A percentile compares a stretch with the other conserved stretches of the same genome.
Conservation (phyloP, 2,888 invertebrate species). For the Pseudanteris insignis region DNA sequence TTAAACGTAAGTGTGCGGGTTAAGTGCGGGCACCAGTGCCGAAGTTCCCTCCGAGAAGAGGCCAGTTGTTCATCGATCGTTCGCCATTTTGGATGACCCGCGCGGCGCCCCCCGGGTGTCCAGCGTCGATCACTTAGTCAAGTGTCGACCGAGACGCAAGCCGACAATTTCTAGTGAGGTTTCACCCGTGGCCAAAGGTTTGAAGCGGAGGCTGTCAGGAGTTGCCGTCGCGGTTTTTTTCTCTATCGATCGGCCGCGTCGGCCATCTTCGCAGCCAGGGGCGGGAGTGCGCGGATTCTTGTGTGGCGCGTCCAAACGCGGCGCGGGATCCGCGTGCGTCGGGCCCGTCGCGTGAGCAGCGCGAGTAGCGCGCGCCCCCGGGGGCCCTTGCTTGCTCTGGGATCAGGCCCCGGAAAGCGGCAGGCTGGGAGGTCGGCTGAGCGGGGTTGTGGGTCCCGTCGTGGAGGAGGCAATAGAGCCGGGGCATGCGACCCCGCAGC, state of each 20-base stretch:
- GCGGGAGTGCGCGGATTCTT: conserved; percentile 31
- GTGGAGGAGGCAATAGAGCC: conserved; percentile 67
- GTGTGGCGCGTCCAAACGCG: too few species aligned
- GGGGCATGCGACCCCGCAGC: conserved; percentile 66
- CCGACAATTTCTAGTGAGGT: not conserved
- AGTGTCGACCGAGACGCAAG: too few species aligned
- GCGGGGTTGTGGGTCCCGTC: conserved; percentile 67
- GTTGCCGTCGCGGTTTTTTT: conserved; percentile 9
- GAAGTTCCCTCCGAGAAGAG: conserved; percentile 46
- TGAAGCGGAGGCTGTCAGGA: too few species aligned
- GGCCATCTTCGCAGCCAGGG: conserved; percentile 38
- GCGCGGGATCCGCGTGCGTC: too few species aligned
- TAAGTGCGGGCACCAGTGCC: too few species aligned
- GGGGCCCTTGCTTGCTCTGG: conserved; percentile 37
- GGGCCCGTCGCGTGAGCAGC: not conserved
- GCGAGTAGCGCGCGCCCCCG: not conserved
- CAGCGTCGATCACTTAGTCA: too few species aligned
- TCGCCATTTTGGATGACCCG: conserved; percentile 59
- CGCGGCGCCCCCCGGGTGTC: too few species aligned
- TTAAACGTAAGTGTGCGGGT: too few species aligned
- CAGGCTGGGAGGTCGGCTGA: conserved; percentile 67
- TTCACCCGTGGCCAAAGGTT: too few species aligned
- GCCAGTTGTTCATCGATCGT: conserved; percentile 54
- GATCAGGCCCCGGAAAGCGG: conserved; percentile 56
- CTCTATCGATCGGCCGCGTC: conserved; percentile 45